Conservation (phyloP, 2,888 invertebrate species). For the Melanchra persicariae region DNA sequence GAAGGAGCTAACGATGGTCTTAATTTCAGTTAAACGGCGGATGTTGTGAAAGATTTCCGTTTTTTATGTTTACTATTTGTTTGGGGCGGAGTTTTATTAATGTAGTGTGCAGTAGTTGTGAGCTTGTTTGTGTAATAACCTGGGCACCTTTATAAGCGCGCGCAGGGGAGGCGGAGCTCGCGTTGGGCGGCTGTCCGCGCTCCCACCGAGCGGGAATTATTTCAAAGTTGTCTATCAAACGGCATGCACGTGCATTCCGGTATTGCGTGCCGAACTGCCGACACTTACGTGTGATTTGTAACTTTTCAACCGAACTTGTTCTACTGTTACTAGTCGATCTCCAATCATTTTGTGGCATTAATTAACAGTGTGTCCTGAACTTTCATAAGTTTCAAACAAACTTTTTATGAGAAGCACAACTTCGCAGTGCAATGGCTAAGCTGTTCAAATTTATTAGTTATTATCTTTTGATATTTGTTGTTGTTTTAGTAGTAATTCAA, state of each 20-base stretch:
- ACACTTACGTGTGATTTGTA: background rate
- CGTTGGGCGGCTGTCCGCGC: conserved; percentile 11
- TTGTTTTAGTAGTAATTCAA: background rate
- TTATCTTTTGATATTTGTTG: conserved; percentile 17
- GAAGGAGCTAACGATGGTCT: background rate
- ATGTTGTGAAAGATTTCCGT: background rate
- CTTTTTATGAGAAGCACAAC: conserved; percentile 5
- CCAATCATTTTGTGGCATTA: background rate
- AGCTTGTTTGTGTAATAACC: conserved; percentile 22
- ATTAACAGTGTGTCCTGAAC: conserved; percentile 17
- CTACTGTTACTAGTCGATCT: background rate
- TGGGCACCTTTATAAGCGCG: conserved; percentile 39
- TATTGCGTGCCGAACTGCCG: background rate
- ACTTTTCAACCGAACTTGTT: conserved; percentile 8
- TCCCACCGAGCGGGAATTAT: conserved; percentile 11
- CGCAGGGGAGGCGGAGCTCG: conserved; percentile 52
- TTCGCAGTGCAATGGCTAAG: conserved; percentile 8
- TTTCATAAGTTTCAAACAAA: conserved; percentile 11
- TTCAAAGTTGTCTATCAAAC: conserved; percentile 27
- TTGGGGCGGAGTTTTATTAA: conserved; percentile 44
- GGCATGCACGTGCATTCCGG: conserved; percentile 32
- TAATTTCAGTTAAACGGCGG: background rate
- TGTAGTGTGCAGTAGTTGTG: conserved; percentile 16
- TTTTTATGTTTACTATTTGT: conserved; percentile 14
- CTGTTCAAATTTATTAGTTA: conserved; percentile 31